Base-by-base conservation (phyloP, 2,888 invertebrate genomes). In the Chloroclysta siterata region DNA sequence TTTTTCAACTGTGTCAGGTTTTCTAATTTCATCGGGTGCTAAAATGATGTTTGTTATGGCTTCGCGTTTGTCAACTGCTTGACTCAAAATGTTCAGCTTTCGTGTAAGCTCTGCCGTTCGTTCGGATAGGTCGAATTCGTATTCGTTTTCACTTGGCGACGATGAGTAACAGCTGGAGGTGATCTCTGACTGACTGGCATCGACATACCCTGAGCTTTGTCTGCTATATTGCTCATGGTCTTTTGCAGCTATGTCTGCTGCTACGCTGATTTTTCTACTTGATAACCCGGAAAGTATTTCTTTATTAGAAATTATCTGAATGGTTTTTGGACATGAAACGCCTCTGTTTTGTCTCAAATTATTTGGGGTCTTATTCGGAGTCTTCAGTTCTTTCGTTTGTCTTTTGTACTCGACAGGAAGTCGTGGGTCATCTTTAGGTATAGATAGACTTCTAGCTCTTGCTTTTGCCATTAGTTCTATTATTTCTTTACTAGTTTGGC, bases 271-370 rank as follows among this genome's bases (percentile, higher is more conserved):
- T 68, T 90, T 86, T 28, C 89, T 91, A 64, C 85, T 83, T 13
- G 83, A 77, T 70, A 94, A 88, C 62, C 94, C 93, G 62, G 93
- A 90, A 53, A 94, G 80, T 65, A 94, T 87, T 82, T 94, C 94
- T 70, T 79, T 87, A 65, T 93, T 88, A 59, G 92, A 89, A 48
- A 93, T 90, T 57, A 93, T 93, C 74, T 93, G 90, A 68, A 93
- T 93, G 6, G 88, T 94, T 89, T 93, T 94, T 66, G 84, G 94
- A 82, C 87, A 94, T 29, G 88, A 94, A 74, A 88, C 90, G 69
- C 91, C 91, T 75, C 92, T 81, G 29, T 75, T 74, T 17, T 85
- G 83, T 70, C 88, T 83, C 13, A 89, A 79, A 33, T 84, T 87
- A 7, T 48, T 71, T 14, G 93, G 93, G 0, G 89, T 90, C 80